phyloP scores from a whole-genome alignment of 2,113 vertebrate genomes.

The Bubalus kerabau region DNA sequence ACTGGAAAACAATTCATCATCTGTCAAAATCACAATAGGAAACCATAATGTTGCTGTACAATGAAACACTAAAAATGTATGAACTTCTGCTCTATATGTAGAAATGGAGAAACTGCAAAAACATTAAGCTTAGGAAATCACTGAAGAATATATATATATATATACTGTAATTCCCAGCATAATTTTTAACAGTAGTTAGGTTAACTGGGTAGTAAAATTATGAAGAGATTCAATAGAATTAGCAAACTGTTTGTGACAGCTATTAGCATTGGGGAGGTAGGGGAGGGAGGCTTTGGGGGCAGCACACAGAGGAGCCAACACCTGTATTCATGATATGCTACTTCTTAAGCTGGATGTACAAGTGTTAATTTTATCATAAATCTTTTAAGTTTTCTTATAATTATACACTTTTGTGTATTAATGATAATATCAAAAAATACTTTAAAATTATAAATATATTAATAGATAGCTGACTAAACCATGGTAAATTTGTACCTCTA shows the following conservation, averaged over 20 bases:
- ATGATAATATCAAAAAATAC: not conserved
- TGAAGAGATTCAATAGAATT: not conserved
- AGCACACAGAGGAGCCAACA: rapidly evolving
- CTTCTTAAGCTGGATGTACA: not conserved
- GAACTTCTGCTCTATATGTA: not conserved
- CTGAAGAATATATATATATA: not conserved
- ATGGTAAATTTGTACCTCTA: not conserved
- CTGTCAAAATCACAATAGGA: not conserved
- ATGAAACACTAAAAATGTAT: not conserved
- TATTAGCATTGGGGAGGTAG: not conserved
- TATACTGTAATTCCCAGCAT: not conserved
- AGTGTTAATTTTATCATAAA: not conserved
- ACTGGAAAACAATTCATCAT: not conserved
- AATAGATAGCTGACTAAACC: not conserved
- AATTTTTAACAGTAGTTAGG: not conserved
- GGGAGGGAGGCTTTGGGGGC: rapidly evolving
- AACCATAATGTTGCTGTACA: not conserved
- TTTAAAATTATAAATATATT: not conserved
- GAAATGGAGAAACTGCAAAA: not conserved
- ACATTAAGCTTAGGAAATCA: not conserved
- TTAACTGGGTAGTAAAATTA: not conserved
- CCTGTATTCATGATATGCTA: not conserved
- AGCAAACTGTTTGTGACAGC: not conserved
- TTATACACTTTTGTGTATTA: not conserved
- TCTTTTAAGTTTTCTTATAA: not conserved